These are phyloP conservation scores for Cyanistes caeruleus DNA, from an alignment of 2,113 vertebrate species.

Conservation along the genomic window DNA sequence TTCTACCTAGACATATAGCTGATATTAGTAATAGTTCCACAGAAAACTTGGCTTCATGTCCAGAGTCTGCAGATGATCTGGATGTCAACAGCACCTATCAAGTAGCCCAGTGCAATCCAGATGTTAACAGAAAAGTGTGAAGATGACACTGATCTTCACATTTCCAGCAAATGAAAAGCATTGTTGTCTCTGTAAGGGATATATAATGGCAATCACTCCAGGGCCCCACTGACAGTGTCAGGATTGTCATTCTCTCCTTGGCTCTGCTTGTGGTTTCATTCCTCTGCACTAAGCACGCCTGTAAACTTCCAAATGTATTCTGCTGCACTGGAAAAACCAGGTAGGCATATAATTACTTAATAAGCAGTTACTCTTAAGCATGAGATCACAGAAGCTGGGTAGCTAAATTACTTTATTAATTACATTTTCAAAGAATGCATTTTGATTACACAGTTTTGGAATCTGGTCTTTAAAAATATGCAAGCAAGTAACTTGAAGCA, in stretches of 20 bases:
- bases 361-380: neutral
- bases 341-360: neutral
- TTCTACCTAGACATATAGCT: neutral
- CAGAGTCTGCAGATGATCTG: neutral
- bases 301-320: neutral
- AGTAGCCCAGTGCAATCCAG: neutral
- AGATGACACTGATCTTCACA: neutral
- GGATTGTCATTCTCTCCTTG: neutral
- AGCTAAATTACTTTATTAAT: neutral
- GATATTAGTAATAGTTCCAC: neutral
- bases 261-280: neutral
- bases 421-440: neutral
- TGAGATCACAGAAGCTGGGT: conserved; percentile 4
- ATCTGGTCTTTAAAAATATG: neutral
- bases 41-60: neutral
- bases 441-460: neutral
- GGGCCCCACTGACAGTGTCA: neutral
- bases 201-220: neutral
- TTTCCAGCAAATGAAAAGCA: neutral
- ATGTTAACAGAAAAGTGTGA: neutral
- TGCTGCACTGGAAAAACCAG: conserved; percentile 33
- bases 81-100: neutral
- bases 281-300: neutral
- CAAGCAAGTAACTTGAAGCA: neutral
- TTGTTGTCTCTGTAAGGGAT: neutral